phyloP scores from a whole-genome alignment of 2,888 invertebrate genomes.

The Cryptosula pallasiana region DNA sequence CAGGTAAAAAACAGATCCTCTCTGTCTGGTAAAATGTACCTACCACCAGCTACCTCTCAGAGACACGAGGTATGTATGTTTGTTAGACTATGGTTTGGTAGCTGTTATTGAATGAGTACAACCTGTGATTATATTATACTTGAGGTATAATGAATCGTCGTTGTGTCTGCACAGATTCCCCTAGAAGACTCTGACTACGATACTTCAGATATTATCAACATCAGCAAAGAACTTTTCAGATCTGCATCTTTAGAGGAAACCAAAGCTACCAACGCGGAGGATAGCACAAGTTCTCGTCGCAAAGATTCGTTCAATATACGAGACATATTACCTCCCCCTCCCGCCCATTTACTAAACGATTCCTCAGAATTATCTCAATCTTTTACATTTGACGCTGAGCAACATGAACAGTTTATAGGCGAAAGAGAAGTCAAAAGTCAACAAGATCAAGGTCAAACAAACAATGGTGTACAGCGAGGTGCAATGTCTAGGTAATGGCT shows the following conservation, averaged over 20 bases:
- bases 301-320: background rate
- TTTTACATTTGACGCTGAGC: too few species aligned
- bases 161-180: background rate
- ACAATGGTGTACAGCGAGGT: too few species aligned
- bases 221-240: slow-evolving; percentile 13
- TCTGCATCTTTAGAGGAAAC: background rate
- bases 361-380: too few species aligned
- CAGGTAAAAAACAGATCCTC: background rate
- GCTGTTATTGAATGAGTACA: background rate
- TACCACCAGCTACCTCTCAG: background rate
- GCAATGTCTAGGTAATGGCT: too few species aligned
- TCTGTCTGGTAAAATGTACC: slow-evolving; percentile 14
- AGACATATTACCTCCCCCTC: slow-evolving; percentile 10
- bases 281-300: background rate
- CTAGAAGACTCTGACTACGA: slow-evolving; percentile 10
- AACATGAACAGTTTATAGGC: too few species aligned
- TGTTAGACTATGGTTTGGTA: background rate
- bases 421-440: too few species aligned
- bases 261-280: background rate
- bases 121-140: too few species aligned
- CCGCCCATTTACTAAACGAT: background rate
- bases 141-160: too few species aligned
- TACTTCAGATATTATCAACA: background rate
- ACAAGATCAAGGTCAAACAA: too few species aligned
- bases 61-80: background rate